Conservation (phyloP, 2,797 vertebrate genomes). For the Liparis tanakae region DNA sequence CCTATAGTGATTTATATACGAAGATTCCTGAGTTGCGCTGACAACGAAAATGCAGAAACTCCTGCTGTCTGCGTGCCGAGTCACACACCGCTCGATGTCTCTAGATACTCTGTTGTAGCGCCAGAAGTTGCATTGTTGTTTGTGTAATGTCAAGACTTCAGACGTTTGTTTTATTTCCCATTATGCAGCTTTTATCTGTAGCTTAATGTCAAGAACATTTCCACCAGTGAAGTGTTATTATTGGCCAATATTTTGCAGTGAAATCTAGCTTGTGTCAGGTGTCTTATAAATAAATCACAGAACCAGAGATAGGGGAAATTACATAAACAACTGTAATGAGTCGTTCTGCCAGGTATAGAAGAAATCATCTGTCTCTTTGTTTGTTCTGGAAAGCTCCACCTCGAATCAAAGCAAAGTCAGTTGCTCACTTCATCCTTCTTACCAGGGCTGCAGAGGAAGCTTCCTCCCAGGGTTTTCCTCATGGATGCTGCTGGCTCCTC, state of each 20-base stretch:
- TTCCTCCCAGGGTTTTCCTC: conserved; percentile 41
- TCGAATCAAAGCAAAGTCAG: conserved; percentile 46
- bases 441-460: conserved; percentile 53
- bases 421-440: conserved; percentile 51
- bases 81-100: conserved; percentile 41
- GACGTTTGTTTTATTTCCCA: conserved; percentile 18
- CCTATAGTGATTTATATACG: conserved; percentile 16
- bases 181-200: conserved; percentile 26
- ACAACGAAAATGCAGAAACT: conserved; percentile 28
- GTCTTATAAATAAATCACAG: conserved; percentile 36
- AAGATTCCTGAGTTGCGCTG: conserved; percentile 35
- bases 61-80: conserved; percentile 32
- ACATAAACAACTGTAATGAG: conserved; percentile 15
- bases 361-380: conserved; percentile 26
- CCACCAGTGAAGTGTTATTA: conserved; percentile 1
- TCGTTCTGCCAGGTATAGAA: conserved; percentile 47
- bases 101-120: conserved; percentile 15
- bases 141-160: conserved; percentile 33
- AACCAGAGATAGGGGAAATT: conserved; percentile 9
- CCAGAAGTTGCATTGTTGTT: conserved; percentile 15
- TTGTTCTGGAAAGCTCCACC: conserved; percentile 41
- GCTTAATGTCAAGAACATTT: conserved; percentile 1
- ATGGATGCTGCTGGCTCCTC: conserved; percentile 53
- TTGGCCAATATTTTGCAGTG: conserved; percentile 9
- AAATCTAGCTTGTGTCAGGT: conserved; percentile 12